These are phyloP conservation scores for Phataginus tricuspis DNA, from an alignment of 2,797 vertebrate genomes.

Conservation along the genomic window DNA sequence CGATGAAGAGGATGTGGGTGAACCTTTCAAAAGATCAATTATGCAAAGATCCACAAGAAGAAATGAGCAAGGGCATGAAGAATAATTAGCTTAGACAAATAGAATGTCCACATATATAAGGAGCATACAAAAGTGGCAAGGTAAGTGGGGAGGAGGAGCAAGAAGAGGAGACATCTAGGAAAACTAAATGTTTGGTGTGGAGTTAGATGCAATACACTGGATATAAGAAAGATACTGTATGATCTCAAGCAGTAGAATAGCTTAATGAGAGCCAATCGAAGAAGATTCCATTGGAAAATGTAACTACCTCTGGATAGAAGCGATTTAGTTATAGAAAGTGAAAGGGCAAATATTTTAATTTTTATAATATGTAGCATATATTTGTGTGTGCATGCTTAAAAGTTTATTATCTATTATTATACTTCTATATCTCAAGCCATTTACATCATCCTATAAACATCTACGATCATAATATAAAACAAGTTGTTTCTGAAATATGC, in stretches of 20 bases:
- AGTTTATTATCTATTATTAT: background rate
- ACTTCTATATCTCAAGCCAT: background rate
- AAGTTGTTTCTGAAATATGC: conserved; percentile 48
- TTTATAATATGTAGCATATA: background rate
- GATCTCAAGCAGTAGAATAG: background rate
- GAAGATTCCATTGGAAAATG: background rate
- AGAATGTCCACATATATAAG: background rate
- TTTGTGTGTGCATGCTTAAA: background rate
- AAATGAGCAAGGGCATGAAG: background rate
- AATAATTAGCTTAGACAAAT: background rate
- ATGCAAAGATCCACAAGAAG: background rate
- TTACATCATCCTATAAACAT: background rate
- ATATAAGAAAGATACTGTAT: background rate
- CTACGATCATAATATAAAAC: background rate
- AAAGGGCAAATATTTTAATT: conserved; percentile 25
- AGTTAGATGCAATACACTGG: background rate
- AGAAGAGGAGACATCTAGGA: too few species aligned
- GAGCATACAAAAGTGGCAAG: background rate
- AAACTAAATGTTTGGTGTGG: background rate
- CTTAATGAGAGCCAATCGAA: background rate
- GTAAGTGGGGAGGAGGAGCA: background rate
- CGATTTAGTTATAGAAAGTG: background rate
- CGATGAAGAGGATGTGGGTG: background rate
- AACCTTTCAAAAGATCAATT: conserved; percentile 8
- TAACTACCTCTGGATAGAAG: background rate